phyloP scores from a whole-genome alignment of 2,797 vertebrate genomes.

The Oceanodroma leucorhoa region DNA sequence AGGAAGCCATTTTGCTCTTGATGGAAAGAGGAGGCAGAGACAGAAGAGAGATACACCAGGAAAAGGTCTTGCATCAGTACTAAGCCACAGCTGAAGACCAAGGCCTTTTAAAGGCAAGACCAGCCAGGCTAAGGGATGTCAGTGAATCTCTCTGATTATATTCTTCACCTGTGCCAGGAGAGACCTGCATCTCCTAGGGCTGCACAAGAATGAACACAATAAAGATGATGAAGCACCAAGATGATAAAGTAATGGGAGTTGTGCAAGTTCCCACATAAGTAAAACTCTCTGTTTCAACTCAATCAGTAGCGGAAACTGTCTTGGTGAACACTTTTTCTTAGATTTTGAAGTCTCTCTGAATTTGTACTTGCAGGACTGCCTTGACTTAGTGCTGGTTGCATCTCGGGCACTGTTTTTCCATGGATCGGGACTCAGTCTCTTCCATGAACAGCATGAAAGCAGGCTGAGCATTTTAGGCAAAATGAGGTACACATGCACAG shows the following conservation, averaged over 20 bases:
- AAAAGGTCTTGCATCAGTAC: not conserved
- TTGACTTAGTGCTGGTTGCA: not conserved
- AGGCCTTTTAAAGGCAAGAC: not conserved
- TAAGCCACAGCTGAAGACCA: not conserved
- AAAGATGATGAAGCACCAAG: not conserved
- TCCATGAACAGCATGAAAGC: not conserved
- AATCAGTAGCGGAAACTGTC: not conserved
- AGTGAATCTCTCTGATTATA: not conserved
- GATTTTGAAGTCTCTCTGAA: not conserved
- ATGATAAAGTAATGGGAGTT: not conserved
- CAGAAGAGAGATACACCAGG: fast-evolving
- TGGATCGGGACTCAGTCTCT: not conserved
- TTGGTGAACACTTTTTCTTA: not conserved
- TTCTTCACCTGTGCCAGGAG: not conserved
- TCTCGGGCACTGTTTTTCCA: not conserved
- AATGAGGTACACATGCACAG: not conserved
- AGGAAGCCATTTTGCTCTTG: not conserved
- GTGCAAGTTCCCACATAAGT: not conserved
- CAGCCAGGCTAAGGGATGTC: not conserved
- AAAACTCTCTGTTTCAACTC: not conserved
- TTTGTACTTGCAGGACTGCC: fast-evolving
- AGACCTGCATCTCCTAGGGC: not conserved
- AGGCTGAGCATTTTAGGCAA: not conserved
- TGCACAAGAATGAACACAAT: not conserved
- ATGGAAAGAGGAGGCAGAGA: not conserved